A percentile compares a stretch with the other conserved stretches of the same genome.
These are phyloP conservation scores for Oryzias sinensis DNA, from an alignment of 2,797 vertebrate genomes.

Conservation along the genomic window DNA sequence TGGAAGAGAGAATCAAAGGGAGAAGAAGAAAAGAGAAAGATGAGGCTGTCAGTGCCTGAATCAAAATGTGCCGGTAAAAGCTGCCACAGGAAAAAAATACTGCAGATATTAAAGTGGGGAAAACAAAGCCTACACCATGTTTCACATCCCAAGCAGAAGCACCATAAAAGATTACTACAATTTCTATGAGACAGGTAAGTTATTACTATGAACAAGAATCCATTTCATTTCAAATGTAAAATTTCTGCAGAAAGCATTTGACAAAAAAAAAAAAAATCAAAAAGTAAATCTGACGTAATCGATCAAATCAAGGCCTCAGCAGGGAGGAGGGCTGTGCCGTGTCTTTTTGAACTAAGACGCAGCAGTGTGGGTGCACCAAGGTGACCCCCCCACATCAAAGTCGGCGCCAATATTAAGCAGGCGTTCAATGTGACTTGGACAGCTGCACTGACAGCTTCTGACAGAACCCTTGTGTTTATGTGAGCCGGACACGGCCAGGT, in stretches of 20 bases:
- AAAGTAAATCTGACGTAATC: too few relatives aligned
- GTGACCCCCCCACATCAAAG: constrained; percentile 23
- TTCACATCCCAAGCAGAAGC: constrained; percentile 35
- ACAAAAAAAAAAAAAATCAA: too few relatives aligned
- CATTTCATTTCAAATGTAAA: too few relatives aligned
- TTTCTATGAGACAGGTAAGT: not conserved
- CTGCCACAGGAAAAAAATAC: not conserved
- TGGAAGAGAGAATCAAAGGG: constrained; percentile 60
- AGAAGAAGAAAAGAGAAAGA: constrained; percentile 23
- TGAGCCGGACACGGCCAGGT: constrained; percentile 9
- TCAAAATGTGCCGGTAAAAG: not conserved
- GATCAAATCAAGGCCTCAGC: not conserved
- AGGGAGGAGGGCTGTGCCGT: not conserved
- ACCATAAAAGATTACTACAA: constrained; percentile 12
- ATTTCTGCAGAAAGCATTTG: too few relatives aligned
- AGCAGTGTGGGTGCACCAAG: constrained; percentile 4
- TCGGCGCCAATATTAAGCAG: constrained; percentile 29
- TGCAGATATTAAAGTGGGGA: not conserved
- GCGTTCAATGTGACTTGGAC: constrained; percentile 56
- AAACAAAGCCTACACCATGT: constrained; percentile 16
- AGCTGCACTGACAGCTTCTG: constrained; percentile 55
- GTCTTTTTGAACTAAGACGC: not conserved
- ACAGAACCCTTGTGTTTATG: constrained; percentile 10
- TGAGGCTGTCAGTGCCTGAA: constrained; percentile 17
- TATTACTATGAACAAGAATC: not conserved